Evolutionary conservation across 2,888 invertebrate species (phyloP), one percentile per base, ranked within the genome.

Genomic region (Heterodera filipjevi): DNA sequence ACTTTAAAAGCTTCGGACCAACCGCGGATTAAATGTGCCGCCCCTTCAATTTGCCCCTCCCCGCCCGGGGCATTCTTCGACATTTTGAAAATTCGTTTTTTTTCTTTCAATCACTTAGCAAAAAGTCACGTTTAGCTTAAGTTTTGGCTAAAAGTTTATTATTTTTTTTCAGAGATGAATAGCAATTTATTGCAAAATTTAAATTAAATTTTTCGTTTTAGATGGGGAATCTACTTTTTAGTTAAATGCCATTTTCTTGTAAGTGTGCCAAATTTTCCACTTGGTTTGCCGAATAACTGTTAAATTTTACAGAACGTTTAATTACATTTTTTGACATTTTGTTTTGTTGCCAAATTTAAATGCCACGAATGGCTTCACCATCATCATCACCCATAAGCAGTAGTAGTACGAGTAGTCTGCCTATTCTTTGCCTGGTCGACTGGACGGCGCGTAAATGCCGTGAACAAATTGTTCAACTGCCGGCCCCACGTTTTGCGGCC

Each of bases 401-500:
- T 64, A 64, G 32, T 27, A 44, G 46, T 30, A 75, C 19, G 19
- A 75, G 66, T 22, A 46, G 32, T 64, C 35, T 86, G 53, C 83
- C 88, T 35, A 87, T 88, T 78, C 80, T 87, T 35, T 88, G 88
- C 77, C 82, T 88, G 33, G 84, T 88, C 81, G 87, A 88, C 71
- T 88, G 87, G 87, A 81, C 86, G 70, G 84, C 86, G 66, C 84
- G 85, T 33, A 83, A 85, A 73, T 88, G 87, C 79, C 82, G 83
- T 39, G 82, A 86, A n/a, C 84, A 86, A 71, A 82, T 81, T n/a
- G 83, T 85, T 32, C 64, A 83, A 49, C 71, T 83, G 16, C 86
- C 86, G 76, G 84, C 85, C 66, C 87, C 87, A 3, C 81, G 84
- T 44, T 87, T 87, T 77, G 80, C 79, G n/a, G 77, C 81, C 3